Base-by-base conservation (phyloP, 2,797 vertebrate genomes). In the Coregonus ussuriensis region DNA sequence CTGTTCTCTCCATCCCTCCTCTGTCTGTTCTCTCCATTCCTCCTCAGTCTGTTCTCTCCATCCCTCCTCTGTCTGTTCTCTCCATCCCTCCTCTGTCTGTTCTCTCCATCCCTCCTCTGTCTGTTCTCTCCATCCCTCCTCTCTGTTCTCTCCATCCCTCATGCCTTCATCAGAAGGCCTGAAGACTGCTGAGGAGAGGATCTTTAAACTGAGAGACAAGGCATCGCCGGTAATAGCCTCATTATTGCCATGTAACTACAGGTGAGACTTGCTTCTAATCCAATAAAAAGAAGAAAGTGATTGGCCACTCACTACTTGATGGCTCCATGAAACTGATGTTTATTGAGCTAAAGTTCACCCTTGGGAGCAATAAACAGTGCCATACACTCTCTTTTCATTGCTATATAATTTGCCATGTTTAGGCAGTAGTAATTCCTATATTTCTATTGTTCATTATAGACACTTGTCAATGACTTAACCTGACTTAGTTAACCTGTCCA, bases 61-160 rank as follows among this genome's bases (percentile, higher is more conserved):
- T 7, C 68, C 65, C 13, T 67, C 25, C 31, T 4, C 4, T 16
- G 14, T 67, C 65, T 33, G 29, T 16, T 14, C 65, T 16, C 14
- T 67, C 65, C 15, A 67, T 67, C 31, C 65, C 14, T 67, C 15
- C 13, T 1, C 29, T 65, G 11, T 65, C 25, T 47, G 7, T 47
- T 31, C 77, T 84, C 72, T 77, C 72, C 69, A 69, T 75, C 72
- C 73, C 37, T 53, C 72, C 65, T 69, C 56, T 59, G 1, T 41
- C 37, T 41, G 37, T 0, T 41, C 37, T 7, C 37, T 1, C 47
- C 68, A 33, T 74, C 52, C 31, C 72, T 59, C 74, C 63, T 59
- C 41, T 47, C 41, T 33, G 6, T 14, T 63, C 4, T 79, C 29
- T 74, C 33, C 69, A 33, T 71, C 15, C 16, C 33, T 11, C 35